Percentiles rank a stretch among this genome's conserved stretches.
phyloP scores from a whole-genome alignment of 1,140 invertebrate genomes.

The Drosophila oshimai region DNA sequence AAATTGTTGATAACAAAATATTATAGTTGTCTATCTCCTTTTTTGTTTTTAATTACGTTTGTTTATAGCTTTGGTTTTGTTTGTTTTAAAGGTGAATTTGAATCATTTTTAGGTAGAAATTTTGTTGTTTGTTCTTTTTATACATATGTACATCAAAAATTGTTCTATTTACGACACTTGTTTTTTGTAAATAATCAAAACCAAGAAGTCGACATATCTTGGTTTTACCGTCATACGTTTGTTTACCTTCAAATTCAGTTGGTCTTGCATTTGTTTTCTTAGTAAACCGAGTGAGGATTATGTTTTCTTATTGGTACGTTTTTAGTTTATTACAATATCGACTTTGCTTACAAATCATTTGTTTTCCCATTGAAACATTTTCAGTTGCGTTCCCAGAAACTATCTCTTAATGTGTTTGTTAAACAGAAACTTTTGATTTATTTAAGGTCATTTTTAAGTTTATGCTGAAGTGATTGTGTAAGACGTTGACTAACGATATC shows the following conservation, averaged over 20 bases:
- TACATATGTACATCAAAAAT: too few species aligned
- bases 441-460: neutral
- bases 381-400: neutral
- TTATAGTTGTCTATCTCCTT: too few species aligned
- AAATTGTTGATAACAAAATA: too few species aligned
- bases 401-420: neutral
- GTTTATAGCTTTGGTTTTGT: too few species aligned
- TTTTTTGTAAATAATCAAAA: neutral
- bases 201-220: neutral
- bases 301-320: neutral
- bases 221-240: neutral
- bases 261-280: neutral
- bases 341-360: too few species aligned
- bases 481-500: neutral
- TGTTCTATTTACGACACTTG: neutral
- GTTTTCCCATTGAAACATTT: too few species aligned
- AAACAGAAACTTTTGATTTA: neutral
- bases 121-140: too few species aligned
- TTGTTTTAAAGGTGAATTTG: too few species aligned
- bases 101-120: neutral
- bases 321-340: neutral
- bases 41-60: too few species aligned
- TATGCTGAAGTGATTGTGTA: neutral
- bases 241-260: neutral
- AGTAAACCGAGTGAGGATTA: neutral